A percentile compares a stretch with the other conserved stretches of the same genome.
Conservation (phyloP, 2,113 vertebrate species). For the Telmatochromis sp. region DNA sequence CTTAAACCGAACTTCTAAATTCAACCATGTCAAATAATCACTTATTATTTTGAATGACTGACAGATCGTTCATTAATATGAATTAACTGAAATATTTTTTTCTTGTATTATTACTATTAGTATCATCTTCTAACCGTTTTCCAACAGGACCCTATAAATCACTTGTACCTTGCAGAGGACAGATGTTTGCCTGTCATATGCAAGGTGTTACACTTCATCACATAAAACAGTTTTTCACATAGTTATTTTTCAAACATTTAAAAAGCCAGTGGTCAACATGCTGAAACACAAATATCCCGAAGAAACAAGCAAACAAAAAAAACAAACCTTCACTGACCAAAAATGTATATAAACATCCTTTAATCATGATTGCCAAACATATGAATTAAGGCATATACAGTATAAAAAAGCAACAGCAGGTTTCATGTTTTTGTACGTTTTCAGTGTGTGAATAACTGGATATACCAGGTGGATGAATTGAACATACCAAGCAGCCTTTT, state of each 20-base stretch:
- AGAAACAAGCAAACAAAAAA: neutral
- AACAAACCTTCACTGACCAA: neutral
- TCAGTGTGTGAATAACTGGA: slow-evolving; percentile 79
- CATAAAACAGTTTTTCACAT: rapidly evolving
- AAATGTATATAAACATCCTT: slow-evolving; percentile 79
- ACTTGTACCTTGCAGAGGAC: neutral
- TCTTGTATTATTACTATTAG: rapidly evolving
- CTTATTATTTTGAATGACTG: neutral
- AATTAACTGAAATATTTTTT: neutral
- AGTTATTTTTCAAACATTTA: neutral
- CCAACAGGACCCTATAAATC: neutral
- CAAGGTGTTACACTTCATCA: neutral
- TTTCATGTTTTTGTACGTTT: slow-evolving; percentile 81
- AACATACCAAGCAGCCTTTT: slow-evolving; percentile 86
- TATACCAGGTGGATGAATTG: slow-evolving; percentile 77
- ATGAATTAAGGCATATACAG: slow-evolving; percentile 97
- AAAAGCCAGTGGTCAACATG: too few relatives aligned
- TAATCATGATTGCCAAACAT: slow-evolving; percentile 98
- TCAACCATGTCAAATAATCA: neutral
- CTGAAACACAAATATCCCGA: neutral
- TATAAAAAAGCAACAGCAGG: slow-evolving; percentile 96
- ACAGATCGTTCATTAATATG: neutral
- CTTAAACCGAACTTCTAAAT: neutral
- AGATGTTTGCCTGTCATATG: neutral
- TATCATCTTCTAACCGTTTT: neutral